These are phyloP conservation scores for Cerceris rybyensis DNA, from an alignment of 2,888 invertebrate species.

Conservation along the genomic window DNA sequence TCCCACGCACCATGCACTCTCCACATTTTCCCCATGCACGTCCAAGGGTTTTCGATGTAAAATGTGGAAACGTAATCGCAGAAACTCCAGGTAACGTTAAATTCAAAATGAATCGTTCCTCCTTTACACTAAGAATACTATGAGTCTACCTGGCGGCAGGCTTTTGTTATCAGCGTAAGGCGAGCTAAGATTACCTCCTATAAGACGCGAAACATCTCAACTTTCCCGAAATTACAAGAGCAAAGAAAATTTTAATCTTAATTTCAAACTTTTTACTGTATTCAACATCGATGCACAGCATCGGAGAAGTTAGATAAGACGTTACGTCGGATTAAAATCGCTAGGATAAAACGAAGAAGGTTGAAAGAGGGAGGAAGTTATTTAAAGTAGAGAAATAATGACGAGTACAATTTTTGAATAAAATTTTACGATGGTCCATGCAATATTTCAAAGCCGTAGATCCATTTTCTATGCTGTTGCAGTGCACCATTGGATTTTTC, in stretches of 20 bases:
- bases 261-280: conserved; percentile 45
- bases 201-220: conserved; percentile 3
- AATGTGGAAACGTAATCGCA: neutral
- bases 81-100: neutral
- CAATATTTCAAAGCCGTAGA: neutral
- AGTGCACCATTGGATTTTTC: conserved; percentile 21
- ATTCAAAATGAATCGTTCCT: conserved; percentile 8
- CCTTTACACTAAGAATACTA: neutral
- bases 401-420: neutral
- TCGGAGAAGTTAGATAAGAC: conserved; percentile 47
- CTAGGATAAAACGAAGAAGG: neutral
- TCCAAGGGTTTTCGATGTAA: neutral
- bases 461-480: conserved; percentile 1
- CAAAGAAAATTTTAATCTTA: conserved; percentile 36
- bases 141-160: conserved; percentile 3
- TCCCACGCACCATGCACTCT: no score
- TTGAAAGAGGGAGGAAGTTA: neutral
- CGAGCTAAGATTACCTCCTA: conserved; percentile 1
- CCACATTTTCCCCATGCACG: neutral
- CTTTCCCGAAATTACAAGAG: conserved; percentile 36
- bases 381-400: neutral
- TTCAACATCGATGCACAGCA: conserved; percentile 42
- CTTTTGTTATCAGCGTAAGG: conserved; percentile 33
- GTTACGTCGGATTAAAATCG: conserved; percentile 40
- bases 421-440: neutral